Base-by-base conservation (phyloP, 1,140 invertebrate species). In the Scaptomyza graminum region DNA sequence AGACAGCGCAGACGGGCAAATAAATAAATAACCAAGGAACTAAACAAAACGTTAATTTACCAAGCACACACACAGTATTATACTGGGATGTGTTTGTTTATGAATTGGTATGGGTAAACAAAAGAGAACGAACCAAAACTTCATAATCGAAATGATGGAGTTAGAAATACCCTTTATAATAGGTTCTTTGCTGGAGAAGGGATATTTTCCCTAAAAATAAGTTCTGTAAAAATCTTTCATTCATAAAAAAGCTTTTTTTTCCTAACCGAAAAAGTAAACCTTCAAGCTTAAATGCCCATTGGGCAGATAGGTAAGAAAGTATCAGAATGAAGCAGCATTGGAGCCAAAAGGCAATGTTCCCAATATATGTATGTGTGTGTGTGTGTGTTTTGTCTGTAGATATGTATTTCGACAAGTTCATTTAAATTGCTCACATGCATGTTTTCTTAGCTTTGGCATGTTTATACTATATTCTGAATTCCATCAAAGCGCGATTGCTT, bases 381-480 rank as follows among this genome's bases (percentile, higher is more conserved):
- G 18, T 43, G 49, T 41, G 15, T 52, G 18, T 22, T 3, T 22
- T 22, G 18, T 22, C 8, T n/a, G 39, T 2, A 39, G 12, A 6
- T 52, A 56, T 28, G 5, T 57, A 51, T 13, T 44, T 61, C 46
- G 50, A 18, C 34, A 51, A 87, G 81, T 75, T 75, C 63, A 87
- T 81, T 81, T 62, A 79, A 78, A 78, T 74, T 68, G 82, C 78
- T 87, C 60, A 68, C 77, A 43, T 74, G 44, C 47, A 67, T 79
- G 74, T 79, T 80, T 76, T 81, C 60, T 77, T 81, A 62, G 77
- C 75, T 77, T 78, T 56, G 70, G 51, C 61, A 51, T 85, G 81
- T 85, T 85, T 85, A 87, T 82, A 78, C 82, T 87, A n/a, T n/a
- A n/a, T 85, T 66, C 78, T n/a, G n/a, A 88, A 85, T 85, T 85